A percentile compares a stretch with the other conserved stretches of the same genome.
Evolutionary conservation across 2,888 invertebrate genomes (phyloP).

Genomic region (Agrochola litura): DNA sequence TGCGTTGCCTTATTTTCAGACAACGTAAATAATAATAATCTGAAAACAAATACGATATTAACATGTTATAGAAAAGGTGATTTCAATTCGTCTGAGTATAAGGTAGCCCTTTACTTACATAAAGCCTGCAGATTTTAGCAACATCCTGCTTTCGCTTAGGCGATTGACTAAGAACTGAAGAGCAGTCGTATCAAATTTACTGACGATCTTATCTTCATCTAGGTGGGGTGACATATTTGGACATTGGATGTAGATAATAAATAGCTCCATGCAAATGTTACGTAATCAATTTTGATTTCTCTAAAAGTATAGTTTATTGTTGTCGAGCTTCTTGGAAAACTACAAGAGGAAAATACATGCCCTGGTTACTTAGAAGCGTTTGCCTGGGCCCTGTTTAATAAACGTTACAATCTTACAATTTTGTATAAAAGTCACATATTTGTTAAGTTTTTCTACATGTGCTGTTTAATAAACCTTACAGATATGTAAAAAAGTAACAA

Average conservation of each 20-base stretch:
- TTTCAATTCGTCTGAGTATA: neutral
- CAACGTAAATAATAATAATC: slow-evolving; percentile 19
- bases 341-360: neutral
- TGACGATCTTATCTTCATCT: slow-evolving; percentile 28
- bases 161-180: slow-evolving; percentile 10
- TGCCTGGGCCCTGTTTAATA: neutral
- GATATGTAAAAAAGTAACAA: too few species aligned
- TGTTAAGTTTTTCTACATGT: too few species aligned
- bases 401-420: too few species aligned
- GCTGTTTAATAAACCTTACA: too few species aligned
- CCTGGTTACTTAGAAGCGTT: neutral
- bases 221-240: slow-evolving; percentile 18
- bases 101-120: slow-evolving; percentile 26
- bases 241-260: slow-evolving; percentile 24
- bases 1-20: slow-evolving; percentile 18
- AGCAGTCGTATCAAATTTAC: slow-evolving; percentile 14
- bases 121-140: slow-evolving; percentile 14
- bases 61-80: neutral
- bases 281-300: slow-evolving; percentile 1
- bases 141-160: slow-evolving; percentile 20
- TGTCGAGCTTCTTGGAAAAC: neutral
- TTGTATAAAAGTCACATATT: too few species aligned
- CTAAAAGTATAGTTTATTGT: neutral
- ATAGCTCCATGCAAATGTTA: neutral
- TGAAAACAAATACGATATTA: neutral